Evolutionary conservation across 2,888 invertebrate species (phyloP).

Genomic region (Smittia sp.): DNA sequence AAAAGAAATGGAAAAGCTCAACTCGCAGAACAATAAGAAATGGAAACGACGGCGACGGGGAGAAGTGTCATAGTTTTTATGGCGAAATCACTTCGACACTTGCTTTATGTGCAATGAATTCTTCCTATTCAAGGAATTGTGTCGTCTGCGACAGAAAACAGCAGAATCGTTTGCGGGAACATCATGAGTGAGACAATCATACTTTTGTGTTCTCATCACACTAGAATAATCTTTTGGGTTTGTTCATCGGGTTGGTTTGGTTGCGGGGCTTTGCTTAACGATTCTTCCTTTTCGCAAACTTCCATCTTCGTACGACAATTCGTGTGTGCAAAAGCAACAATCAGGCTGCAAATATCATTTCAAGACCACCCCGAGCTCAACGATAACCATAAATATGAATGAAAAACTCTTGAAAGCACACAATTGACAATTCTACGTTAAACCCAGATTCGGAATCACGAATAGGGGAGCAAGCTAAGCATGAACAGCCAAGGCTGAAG

Average conservation of each 20-base stretch:
- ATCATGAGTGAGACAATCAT: not conserved
- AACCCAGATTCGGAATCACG: not conserved
- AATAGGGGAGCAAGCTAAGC: not conserved
- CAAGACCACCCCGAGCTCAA: not conserved
- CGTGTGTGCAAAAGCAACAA: too few species aligned
- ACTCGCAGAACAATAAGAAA: slow-evolving; percentile 12
- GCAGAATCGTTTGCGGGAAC: not conserved
- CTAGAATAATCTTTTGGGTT: not conserved
- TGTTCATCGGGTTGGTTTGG: too few species aligned
- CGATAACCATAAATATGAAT: slow-evolving; percentile 15
- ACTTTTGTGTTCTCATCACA: slow-evolving; percentile 7
- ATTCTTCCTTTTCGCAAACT: too few species aligned
- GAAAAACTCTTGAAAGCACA: not conserved
- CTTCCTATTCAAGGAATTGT: not conserved
- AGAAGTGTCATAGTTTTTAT: slow-evolving; percentile 37
- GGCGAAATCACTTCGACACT: slow-evolving; percentile 11
- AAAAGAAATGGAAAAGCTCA: not conserved
- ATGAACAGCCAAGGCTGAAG: too few species aligned
- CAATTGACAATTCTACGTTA: not conserved
- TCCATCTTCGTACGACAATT: too few species aligned
- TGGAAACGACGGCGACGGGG: not conserved
- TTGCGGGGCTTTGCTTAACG: too few species aligned
- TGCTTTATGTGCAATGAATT: slow-evolving; percentile 17
- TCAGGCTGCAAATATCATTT: too few species aligned
- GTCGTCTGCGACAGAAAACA: not conserved